These are phyloP conservation scores for Lithophane semibrunnea DNA, from an alignment of 2,888 invertebrate species.

Conservation along the genomic window DNA sequence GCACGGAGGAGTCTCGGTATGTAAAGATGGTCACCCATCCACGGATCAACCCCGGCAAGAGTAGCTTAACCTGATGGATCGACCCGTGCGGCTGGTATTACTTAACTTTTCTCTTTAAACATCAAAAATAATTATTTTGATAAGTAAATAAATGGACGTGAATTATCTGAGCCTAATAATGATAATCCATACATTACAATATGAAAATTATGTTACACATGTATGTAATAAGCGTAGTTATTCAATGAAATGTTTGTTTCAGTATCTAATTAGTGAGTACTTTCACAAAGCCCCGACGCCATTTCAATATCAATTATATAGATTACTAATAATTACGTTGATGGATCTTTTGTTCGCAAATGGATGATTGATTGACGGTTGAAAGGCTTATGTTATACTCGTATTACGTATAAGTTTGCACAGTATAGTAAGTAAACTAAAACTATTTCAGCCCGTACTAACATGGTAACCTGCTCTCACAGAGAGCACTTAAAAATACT, in stretches of 20 bases:
- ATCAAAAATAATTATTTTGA: too few species aligned
- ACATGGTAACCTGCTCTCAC: background rate
- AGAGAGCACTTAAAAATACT: background rate
- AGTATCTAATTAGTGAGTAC: background rate
- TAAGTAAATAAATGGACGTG: background rate
- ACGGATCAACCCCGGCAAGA: too few species aligned
- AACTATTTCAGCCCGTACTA: background rate
- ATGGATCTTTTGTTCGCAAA: constrained; percentile 36
- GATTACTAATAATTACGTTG: constrained; percentile 27
- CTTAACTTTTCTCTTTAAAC: too few species aligned
- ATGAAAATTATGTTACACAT: background rate
- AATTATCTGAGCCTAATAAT: background rate
- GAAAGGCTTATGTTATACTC: background rate
- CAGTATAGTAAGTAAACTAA: background rate
- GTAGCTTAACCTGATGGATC: too few species aligned
- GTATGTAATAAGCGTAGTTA: background rate
- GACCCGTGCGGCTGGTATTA: too few species aligned
- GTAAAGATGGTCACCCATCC: too few species aligned
- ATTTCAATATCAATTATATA: constrained; percentile 35
- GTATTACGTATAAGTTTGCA: background rate
- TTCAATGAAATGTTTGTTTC: background rate
- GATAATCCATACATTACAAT: too few species aligned
- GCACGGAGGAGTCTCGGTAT: too few species aligned
- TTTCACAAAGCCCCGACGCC: background rate
- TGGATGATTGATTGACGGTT: constrained; percentile 5